Conservation (phyloP, 1,140 invertebrate species). For the Platyura marginata region DNA sequence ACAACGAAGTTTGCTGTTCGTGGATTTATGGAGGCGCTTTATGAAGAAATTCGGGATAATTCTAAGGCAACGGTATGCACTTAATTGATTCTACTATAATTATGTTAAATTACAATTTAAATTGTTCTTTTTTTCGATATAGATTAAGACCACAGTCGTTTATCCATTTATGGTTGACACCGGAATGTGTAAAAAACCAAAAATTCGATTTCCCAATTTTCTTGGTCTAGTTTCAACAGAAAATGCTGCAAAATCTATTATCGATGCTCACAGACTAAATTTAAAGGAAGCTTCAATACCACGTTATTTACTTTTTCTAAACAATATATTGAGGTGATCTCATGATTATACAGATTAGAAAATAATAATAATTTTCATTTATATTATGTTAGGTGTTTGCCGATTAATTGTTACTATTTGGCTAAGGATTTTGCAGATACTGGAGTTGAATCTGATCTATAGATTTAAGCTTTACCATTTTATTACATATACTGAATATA, state of each 20-base stretch:
- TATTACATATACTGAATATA: too few relatives aligned
- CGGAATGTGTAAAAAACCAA: conserved; percentile 59
- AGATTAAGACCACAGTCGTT: conserved; percentile 63
- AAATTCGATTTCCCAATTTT: conserved; percentile 48
- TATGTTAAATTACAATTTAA: background rate
- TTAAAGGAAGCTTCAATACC: conserved; percentile 33
- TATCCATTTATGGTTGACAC: conserved; percentile 73
- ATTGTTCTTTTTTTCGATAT: conserved; percentile 8
- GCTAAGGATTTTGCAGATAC: conserved; percentile 32
- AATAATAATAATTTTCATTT: too few relatives aligned
- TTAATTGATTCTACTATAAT: background rate
- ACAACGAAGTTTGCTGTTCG: conserved; percentile 61
- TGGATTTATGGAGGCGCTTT: conserved; percentile 52
- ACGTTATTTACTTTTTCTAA: conserved; percentile 20
- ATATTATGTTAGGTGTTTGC: conserved; percentile 27
- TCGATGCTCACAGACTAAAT: conserved; percentile 40
- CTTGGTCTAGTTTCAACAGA: conserved; percentile 43
- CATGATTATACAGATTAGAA: too few relatives aligned
- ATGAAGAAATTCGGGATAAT: conserved; percentile 39
- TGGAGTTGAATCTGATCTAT: conserved; percentile 30
- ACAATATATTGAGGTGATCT: conserved; percentile 12
- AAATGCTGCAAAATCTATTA: conserved; percentile 41
- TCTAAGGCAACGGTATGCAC: conserved; percentile 11
- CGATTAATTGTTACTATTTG: conserved; percentile 20
- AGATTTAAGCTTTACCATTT: too few relatives aligned